Conservation (phyloP, 2,888 invertebrate genomes). For the Spialia ferax region DNA sequence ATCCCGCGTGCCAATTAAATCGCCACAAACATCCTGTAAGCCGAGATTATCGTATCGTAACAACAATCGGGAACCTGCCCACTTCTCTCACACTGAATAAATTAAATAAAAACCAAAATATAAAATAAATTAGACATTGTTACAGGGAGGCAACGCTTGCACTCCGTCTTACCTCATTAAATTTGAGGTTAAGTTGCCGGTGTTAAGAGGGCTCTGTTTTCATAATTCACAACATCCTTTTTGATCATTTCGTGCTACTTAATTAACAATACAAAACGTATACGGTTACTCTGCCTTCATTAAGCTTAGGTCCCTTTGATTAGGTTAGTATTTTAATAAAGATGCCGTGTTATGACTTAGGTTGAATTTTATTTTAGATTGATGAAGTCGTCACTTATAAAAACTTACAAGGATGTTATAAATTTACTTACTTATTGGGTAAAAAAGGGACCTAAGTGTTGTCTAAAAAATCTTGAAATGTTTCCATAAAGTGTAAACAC, state of each 20-base stretch:
- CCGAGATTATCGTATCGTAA: conserved; percentile 83
- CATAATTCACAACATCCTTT: conserved; percentile 43
- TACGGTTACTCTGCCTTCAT: conserved; percentile 25
- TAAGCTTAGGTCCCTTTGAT: conserved; percentile 10
- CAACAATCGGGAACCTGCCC: conserved; percentile 79
- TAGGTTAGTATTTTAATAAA: background rate
- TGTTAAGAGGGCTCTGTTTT: conserved; percentile 49
- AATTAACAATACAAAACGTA: conserved; percentile 34
- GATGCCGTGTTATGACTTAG: background rate
- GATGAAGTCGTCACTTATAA: too few relatives aligned
- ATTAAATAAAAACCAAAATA: conserved; percentile 82
- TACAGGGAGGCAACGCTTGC: conserved; percentile 46
- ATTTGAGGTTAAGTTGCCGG: conserved; percentile 56
- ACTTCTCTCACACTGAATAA: conserved; percentile 82
- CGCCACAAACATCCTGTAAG: conserved; percentile 82
- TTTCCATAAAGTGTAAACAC: too few relatives aligned
- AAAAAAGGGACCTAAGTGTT: too few relatives aligned
- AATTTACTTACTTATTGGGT: too few relatives aligned
- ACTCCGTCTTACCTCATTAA: conserved; percentile 66
- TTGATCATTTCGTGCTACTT: conserved; percentile 36
- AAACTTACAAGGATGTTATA: background rate
- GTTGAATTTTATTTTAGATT: background rate
- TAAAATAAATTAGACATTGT: conserved; percentile 77
- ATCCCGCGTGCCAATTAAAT: conserved; percentile 84
- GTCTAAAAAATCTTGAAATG: too few relatives aligned